Evolutionary conservation across 92 coral and sea anemone species (phyloP), one percentile per base, ranked within the genome.

Genomic region (Isaurus tuberculatus): DNA sequence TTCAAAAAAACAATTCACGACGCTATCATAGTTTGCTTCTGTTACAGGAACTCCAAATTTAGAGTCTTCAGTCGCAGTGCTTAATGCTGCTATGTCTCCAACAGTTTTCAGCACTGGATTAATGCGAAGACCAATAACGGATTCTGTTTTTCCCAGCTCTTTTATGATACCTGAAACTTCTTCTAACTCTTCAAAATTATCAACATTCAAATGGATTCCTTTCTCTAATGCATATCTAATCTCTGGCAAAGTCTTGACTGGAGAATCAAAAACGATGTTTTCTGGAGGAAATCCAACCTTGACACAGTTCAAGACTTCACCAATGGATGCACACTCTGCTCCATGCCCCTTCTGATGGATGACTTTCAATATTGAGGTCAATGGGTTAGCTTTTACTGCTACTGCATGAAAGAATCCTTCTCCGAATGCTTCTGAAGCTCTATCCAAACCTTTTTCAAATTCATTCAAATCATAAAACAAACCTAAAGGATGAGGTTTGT

Each of bases 291-390:
- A 93, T 10, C 98, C 98, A 69, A 89, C 86, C 44, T 91, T 89
- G 28, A 95, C 63, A 27, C 95, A 92, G 28, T 91, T 88, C 13
- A 95, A 72, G 33, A 95, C 90, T 82, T 95, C 98, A 0, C 91
- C 93, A 72, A 95, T 95, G 32, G 98, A 95, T n/a, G 98, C 98
- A 82, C 98, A 95, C 70, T 95, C 98, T 46, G 91, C 88, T 3
- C 97, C 97, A 74, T 73, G 88, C 28, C 97, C 98, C 93, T 89
- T 86, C 8, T 91, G 46, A 8, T 80, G 72, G 8, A 91, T 84
- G 63, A 95, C 83, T 72, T 89, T 84, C 8, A 95, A 23, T 51
- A 95, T 73, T 3, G 84, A 85, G 20, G 92, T 88, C n/a, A 95
- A 79, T 19, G 98, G 97, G 73, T 95, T 94, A n/a, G 98, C 25